Evolutionary conservation across 2,797 vertebrate genomes (phyloP).

Genomic region (Hylomyscus alleni): DNA sequence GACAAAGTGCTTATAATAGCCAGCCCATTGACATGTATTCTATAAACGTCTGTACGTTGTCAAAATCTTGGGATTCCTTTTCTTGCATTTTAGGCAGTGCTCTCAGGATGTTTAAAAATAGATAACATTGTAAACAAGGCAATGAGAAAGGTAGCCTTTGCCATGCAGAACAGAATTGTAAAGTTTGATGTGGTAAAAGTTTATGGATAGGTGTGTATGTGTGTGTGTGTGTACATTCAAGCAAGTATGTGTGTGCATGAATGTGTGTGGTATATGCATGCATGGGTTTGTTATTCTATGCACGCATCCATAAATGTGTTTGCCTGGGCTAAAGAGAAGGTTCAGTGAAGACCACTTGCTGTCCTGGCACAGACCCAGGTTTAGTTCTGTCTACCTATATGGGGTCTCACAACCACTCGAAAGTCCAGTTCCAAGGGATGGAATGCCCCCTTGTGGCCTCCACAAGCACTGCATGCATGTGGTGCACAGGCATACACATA

Average conservation of each 20-base stretch:
- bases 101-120: not conserved
- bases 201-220: not conserved
- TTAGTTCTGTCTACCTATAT: not conserved
- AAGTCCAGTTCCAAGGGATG: not conserved
- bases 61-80: not conserved
- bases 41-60: not conserved
- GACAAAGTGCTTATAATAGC: not conserved
- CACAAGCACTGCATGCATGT: not conserved
- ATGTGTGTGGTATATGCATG: not conserved
- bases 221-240: not conserved
- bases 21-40: not conserved
- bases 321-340: not conserved
- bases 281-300: not conserved
- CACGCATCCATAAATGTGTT: too few relatives aligned
- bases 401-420: not conserved
- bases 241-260: not conserved
- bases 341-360: not conserved
- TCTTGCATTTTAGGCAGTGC: not conserved
- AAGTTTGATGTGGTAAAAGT: not conserved
- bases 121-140: not conserved
- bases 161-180: accelerated
- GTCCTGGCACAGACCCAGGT: not conserved
- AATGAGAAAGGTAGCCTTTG: not conserved
- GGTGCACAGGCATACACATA: not conserved
- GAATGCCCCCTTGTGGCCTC: not conserved